A percentile compares a stretch with the other conserved stretches of the same genome.
Conservation (phyloP, 2,797 vertebrate genomes). For the Limnodromus scolopaceus region DNA sequence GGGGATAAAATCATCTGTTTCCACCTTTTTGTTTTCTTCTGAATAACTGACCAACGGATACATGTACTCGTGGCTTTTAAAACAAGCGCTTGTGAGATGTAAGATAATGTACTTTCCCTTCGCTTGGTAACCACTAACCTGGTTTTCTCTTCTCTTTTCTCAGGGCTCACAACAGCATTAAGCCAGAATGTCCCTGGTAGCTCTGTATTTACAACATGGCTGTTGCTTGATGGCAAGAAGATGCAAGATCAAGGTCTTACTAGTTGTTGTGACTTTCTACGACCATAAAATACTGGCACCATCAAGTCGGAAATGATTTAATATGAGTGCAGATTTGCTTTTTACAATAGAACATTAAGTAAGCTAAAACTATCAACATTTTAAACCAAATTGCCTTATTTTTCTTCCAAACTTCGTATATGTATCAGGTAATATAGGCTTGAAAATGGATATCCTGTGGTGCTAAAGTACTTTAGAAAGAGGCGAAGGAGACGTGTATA, state of each 20-base stretch:
- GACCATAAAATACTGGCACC: slow-evolving; percentile 75
- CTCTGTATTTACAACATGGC: slow-evolving; percentile 62
- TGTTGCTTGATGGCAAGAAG: slow-evolving; percentile 68
- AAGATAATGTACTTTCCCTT: background rate
- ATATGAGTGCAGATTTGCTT: slow-evolving; percentile 80
- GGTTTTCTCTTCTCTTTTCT: slow-evolving; percentile 35
- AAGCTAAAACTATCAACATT: slow-evolving; percentile 85
- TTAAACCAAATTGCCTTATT: slow-evolving; percentile 91
- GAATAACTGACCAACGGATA: background rate
- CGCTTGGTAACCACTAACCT: background rate
- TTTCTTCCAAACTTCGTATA: slow-evolving; percentile 88
- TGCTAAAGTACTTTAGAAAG: slow-evolving; percentile 86
- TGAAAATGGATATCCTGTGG: slow-evolving; percentile 90
- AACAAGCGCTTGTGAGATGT: background rate
- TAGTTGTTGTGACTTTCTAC: slow-evolving; percentile 69
- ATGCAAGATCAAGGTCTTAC: slow-evolving; percentile 72
- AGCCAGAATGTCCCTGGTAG: slow-evolving; percentile 56
- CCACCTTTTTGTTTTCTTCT: background rate
- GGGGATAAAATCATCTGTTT: background rate
- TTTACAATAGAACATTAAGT: slow-evolving; percentile 83
- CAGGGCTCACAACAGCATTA: slow-evolving; percentile 85
- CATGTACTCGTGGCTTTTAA: background rate
- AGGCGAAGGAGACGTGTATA: slow-evolving; percentile 82
- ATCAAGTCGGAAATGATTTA: slow-evolving; percentile 64
- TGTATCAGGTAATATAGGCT: slow-evolving; percentile 88